phyloP scores from a whole-genome alignment of 2,888 invertebrate species.

The Torymus tubicola region DNA sequence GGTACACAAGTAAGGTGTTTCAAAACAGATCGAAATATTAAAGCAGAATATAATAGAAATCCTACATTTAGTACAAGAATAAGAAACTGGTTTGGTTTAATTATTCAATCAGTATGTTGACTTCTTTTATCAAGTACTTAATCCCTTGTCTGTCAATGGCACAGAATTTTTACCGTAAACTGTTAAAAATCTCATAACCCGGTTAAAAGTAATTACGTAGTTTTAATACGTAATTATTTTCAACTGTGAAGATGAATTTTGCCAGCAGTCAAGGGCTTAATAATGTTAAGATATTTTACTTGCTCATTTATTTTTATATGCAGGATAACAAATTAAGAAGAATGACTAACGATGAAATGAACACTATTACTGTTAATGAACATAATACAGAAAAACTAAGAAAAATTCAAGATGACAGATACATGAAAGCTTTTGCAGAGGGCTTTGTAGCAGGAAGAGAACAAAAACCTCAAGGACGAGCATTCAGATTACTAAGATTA shows the following conservation, averaged over 20 bases:
- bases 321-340: conserved; percentile 62
- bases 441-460: conserved; percentile 88
- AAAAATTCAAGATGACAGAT: conserved; percentile 78
- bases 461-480: conserved; percentile 68
- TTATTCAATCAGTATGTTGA: conserved; percentile 56
- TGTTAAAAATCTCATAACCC: too few relatives aligned
- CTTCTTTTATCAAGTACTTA: too few relatives aligned
- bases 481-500: conserved; percentile 81
- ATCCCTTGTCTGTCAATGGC: too few relatives aligned
- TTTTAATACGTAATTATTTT: too few relatives aligned
- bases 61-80: conserved; percentile 77
- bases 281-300: too few relatives aligned
- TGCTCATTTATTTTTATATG: conserved; percentile 18
- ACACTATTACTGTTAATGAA: conserved; percentile 53
- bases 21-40: conserved; percentile 86
- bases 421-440: conserved; percentile 88
- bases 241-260: too few relatives aligned
- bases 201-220: too few relatives aligned
- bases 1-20: conserved; percentile 83
- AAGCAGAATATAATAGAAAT: conserved; percentile 84
- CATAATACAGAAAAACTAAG: conserved; percentile 77
- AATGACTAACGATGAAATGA: conserved; percentile 37
- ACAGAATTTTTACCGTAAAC: too few relatives aligned
- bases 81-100: conserved; percentile 65
- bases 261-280: too few relatives aligned